Percentiles rank a stretch among this genome's conserved stretches.
These are phyloP conservation scores for Sakesphorus luctuosus DNA, from an alignment of 2,113 vertebrate genomes.

Conservation along the genomic window DNA sequence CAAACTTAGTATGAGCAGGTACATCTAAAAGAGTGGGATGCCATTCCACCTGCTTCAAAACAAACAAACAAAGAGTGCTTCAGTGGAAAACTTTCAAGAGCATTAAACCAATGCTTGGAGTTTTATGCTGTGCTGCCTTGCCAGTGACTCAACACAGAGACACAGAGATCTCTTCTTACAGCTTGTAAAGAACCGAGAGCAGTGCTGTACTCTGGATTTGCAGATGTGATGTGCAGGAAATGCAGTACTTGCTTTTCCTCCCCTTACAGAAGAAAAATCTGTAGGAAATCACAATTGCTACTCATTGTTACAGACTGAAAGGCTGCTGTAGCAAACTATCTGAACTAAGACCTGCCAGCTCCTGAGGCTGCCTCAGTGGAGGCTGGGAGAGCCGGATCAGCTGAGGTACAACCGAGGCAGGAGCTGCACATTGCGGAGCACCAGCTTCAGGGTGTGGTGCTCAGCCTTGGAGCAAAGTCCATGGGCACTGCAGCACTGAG, in stretches of 20 bases:
- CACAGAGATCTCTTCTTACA: not conserved
- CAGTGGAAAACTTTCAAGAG: not conserved
- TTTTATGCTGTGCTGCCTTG: not conserved
- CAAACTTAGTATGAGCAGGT: slow-evolving; percentile 83
- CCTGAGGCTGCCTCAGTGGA: fast-evolving
- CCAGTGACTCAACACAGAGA: fast-evolving
- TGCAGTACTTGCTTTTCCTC: not conserved
- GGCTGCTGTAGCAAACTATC: not conserved
- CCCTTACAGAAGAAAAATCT: not conserved
- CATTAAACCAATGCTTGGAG: not conserved
- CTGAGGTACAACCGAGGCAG: fast-evolving
- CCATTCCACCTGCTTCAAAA: slow-evolving; percentile 85
- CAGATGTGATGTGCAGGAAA: not conserved
- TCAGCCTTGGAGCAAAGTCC: not conserved
- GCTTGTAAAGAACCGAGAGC: not conserved
- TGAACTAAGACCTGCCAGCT: fast-evolving
- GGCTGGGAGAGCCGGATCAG: fast-evolving
- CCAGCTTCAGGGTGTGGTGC: not conserved
- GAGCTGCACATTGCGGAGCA: not conserved
- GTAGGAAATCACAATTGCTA: not conserved
- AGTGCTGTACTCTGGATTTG: no score
- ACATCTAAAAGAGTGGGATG: slow-evolving; percentile 79
- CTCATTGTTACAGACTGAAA: fast-evolving
- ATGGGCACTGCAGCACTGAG: fast-evolving
- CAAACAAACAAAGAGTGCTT: not conserved